Base-by-base conservation (phyloP, 2,113 vertebrate genomes). In the Rhinichthys klamathensis region DNA sequence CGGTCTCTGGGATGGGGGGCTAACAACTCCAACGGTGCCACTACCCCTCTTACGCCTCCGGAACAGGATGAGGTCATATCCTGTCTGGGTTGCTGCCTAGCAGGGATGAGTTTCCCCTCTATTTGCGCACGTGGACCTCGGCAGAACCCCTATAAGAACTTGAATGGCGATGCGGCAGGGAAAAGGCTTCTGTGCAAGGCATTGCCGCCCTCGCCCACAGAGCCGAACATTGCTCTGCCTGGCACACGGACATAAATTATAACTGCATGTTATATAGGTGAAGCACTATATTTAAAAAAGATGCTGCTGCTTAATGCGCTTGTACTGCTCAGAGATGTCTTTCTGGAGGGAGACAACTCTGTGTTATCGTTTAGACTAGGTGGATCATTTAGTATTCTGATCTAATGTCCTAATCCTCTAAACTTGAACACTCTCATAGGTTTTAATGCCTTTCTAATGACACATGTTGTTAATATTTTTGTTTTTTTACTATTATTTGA, bases 61-160 rank as follows among this genome's bases (percentile, higher is more conserved):
- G 95, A 70, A 51, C 95, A 95, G 21, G 96, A 98, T 0, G 96
- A 98, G 38, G 95, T 95, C 3, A 91, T 97, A 78, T 92, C 96
- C 46, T 98, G 98, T 83, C 96, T 97, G 0, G 93, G 96, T 80
- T 98, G 97, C 93, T 98, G 97, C 86, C 92, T 97, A 2, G 90
- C 95, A 12, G 94, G 96, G 60, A 94, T 97, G 89, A 96, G 94
- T 80, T 95, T 98, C 3, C 90, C 96, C 41, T 97, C 96, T 0
- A 86, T 97, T 91, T 99, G 97, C 90, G 93, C 95, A 76, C 95
- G 93, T 11, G 92, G 92, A 12, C 85, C 90, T 0, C n/a, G 90
- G 15, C 87, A 89, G 1, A 80, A 91, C 54, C 93, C 90, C 51
- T 97, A 97, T 93, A 94, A 95, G 89, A 97, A 97, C 92, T 94